phyloP scores from a whole-genome alignment of 1,140 invertebrate genomes.

The Euglossa dilemma region DNA sequence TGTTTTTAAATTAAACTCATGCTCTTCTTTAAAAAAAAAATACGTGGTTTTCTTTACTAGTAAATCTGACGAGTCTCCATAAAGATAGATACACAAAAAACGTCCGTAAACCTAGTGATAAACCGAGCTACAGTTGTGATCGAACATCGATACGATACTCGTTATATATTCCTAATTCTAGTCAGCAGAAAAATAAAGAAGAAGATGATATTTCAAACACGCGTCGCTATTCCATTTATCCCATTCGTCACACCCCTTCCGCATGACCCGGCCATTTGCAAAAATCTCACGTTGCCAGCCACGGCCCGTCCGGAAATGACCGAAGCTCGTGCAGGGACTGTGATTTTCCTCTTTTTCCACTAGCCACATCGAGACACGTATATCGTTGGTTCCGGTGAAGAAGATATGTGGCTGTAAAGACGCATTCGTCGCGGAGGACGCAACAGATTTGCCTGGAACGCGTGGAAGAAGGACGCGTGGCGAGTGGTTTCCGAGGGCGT shows the following conservation, averaged over 20 bases:
- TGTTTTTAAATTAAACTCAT: too few relatives aligned
- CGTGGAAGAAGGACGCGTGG: slow-evolving; percentile 3
- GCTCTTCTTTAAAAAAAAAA: too few relatives aligned
- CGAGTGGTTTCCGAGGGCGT: slow-evolving; percentile 38
- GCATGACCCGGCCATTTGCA: neutral
- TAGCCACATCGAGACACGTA: neutral
- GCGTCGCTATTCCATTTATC: neutral
- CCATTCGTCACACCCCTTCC: neutral
- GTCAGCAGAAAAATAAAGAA: too few relatives aligned
- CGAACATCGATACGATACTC: too few relatives aligned
- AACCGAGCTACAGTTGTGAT: too few relatives aligned
- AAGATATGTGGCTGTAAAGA: neutral
- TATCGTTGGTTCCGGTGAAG: neutral
- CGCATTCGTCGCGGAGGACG: slow-evolving; percentile 35
- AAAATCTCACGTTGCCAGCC: neutral
- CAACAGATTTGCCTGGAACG: slow-evolving; percentile 29
- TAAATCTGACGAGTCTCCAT: too few relatives aligned
- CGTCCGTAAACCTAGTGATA: too few relatives aligned
- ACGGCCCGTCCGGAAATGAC: neutral
- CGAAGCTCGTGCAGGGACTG: slow-evolving; percentile 1
- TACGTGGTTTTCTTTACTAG: too few relatives aligned
- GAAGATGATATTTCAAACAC: too few relatives aligned
- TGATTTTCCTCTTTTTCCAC: slow-evolving; percentile 12
- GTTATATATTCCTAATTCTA: too few relatives aligned
- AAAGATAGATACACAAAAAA: too few relatives aligned